Evolutionary conservation across 35 echinoderm and acorn worm species (phyloP), one percentile per base, ranked within the genome.

Genomic region (Strongylocentrotus purpuratus): DNA sequence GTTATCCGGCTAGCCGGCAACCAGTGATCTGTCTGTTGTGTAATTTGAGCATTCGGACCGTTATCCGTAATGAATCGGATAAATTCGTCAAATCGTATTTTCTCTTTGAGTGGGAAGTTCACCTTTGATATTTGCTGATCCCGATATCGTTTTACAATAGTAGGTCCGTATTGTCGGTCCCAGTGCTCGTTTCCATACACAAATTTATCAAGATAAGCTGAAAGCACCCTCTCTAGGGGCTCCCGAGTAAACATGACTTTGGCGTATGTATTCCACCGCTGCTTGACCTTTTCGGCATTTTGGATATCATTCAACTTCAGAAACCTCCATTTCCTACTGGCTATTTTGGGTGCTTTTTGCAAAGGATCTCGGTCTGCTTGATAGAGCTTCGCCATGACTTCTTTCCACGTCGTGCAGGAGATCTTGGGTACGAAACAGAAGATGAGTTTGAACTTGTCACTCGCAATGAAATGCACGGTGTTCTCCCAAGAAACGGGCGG

Each of bases 351-450:
- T 18, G 32, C 87, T n/a, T 8, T n/a, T 78, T 78, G 65, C 65
- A 78, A 6, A 28, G 65, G 22, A 33, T 15, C 41, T 9, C 2
- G 33, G 91, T 93, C 91, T 32, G 20, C 9, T 2, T 93, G 91
- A 58, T 93, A 58, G 12, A 93, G 91, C 17, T 33, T 32, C 4
- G 91, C 35, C 91, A 93, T 93, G 15, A 93, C 28, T 33, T 14
- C 33, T 85, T 98, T 98, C 97, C 97, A 98, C 7, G 97, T 95
- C 0, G 61, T 96, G 87, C 96, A 98, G 46, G 96, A 95, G 33
- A 98, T 96, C 86, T 98, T 96, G 2, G 96, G 97, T 22, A 96
- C 94, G 46, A 95, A 98, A 46, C 94, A 94, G n/a, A 96, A 96
- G 9, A 98, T 33, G 15, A 98, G 28, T 11, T 92, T 78, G 48